phyloP scores from a whole-genome alignment of 2,888 invertebrate species.

The Chironomus riparius region DNA sequence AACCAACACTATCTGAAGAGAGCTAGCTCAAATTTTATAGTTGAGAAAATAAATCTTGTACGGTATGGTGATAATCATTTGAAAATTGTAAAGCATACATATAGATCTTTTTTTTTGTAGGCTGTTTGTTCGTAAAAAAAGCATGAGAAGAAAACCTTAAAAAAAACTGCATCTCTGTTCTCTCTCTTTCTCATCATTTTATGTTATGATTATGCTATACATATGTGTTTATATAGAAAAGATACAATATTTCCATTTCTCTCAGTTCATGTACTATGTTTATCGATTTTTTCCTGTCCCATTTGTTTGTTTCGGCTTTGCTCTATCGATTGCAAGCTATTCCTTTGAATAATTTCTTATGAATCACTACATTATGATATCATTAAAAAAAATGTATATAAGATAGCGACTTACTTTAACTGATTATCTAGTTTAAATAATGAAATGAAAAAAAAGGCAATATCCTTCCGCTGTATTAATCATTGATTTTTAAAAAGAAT shows the following conservation, averaged over 20 bases:
- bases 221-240: not conserved
- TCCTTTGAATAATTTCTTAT: not conserved
- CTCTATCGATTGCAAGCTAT: slow-evolving; percentile 11
- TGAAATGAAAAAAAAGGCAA: too few species aligned
- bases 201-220: not conserved
- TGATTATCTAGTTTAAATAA: not conserved
- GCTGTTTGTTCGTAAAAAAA: not conserved
- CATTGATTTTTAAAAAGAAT: too few species aligned
- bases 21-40: not conserved
- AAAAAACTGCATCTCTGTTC: not conserved
- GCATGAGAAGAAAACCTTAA: not conserved
- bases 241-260: not conserved
- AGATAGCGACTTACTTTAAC: too few species aligned
- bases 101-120: not conserved
- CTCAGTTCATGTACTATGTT: slow-evolving; percentile 1
- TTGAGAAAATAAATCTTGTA: not conserved
- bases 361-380: not conserved
- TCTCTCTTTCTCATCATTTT: not conserved
- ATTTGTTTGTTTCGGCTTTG: slow-evolving; percentile 11
- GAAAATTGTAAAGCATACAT: not conserved
- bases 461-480: too few species aligned
- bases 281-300: slow-evolving; percentile 26
- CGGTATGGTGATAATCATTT: not conserved
- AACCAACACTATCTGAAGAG: not conserved
- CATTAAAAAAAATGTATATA: not conserved